Conservation (phyloP, 2,113 vertebrate genomes). For the Ptychochromis oligacanthus region DNA sequence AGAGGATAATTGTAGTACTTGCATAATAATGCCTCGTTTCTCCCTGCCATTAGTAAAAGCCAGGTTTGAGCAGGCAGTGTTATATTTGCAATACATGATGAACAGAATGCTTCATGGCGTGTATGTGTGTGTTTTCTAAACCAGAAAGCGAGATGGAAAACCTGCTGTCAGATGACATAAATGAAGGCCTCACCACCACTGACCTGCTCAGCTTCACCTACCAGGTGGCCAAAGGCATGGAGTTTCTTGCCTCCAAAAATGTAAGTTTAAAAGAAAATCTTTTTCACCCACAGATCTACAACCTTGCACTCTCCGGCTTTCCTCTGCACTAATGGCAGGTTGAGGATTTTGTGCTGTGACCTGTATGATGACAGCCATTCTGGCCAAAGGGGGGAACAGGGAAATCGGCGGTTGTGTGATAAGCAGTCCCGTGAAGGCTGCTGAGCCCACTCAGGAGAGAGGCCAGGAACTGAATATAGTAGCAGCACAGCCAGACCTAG, state of each 20-base stretch:
- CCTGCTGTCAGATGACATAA: slow-evolving; percentile 88
- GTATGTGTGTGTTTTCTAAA: slow-evolving; percentile 42
- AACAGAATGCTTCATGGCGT: slow-evolving; percentile 34
- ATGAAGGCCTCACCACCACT: slow-evolving; percentile 88
- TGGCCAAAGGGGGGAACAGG: slow-evolving; percentile 29
- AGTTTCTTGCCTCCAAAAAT: slow-evolving; percentile 97
- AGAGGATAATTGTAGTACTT: slow-evolving; percentile 77
- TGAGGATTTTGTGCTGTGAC: slow-evolving; percentile 11
- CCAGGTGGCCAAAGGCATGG: slow-evolving; percentile 97
- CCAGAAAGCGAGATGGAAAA: slow-evolving; percentile 88
- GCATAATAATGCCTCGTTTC: slow-evolving; percentile 72
- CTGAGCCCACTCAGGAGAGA: slow-evolving; percentile 50
- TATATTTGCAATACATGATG: slow-evolving; percentile 64
- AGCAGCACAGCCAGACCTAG: slow-evolving; percentile 53
- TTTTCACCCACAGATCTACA: background rate
- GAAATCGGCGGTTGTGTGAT: slow-evolving; percentile 69
- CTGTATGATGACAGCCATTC: slow-evolving; percentile 51
- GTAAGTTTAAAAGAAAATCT: slow-evolving; percentile 77
- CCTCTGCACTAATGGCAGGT: slow-evolving; percentile 17
- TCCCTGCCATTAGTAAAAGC: slow-evolving; percentile 71
- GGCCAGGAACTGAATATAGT: slow-evolving; percentile 65
- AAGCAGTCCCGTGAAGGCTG: slow-evolving; percentile 60
- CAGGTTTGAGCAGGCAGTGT: slow-evolving; percentile 54
- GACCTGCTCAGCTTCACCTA: slow-evolving; percentile 98
- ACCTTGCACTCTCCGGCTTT: background rate